Evolutionary conservation across 2,113 vertebrate genomes (phyloP).

Genomic region (Columba livia): DNA sequence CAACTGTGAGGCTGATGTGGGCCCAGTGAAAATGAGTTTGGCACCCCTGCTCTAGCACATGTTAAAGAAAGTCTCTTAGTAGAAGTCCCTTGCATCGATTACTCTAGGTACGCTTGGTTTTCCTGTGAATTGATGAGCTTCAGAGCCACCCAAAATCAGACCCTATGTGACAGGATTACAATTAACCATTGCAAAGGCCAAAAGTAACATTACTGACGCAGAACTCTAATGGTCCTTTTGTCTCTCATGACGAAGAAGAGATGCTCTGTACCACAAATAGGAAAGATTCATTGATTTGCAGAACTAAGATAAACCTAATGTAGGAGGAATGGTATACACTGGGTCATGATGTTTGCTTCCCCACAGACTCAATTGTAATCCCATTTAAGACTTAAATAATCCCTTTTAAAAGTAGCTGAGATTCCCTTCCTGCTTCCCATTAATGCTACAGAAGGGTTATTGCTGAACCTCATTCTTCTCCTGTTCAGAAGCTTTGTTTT

Average conservation of each 20-base stretch:
- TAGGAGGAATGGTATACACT: neutral
- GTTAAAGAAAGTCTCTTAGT: neutral
- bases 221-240: neutral
- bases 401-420: neutral
- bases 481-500: neutral
- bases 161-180: neutral
- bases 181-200: neutral
- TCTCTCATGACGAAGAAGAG: neutral
- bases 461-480: neutral
- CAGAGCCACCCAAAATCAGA: neutral
- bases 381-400: neutral
- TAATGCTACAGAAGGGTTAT: neutral
- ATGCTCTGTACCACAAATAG: neutral
- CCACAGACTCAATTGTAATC: neutral
- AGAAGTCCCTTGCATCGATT: neutral
- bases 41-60: too few relatives aligned
- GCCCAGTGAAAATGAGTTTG: too few relatives aligned
- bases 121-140: neutral
- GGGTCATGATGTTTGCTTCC: neutral
- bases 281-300: neutral
- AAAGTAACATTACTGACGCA: neutral
- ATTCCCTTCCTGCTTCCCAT: neutral
- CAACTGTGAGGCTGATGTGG: too few relatives aligned
- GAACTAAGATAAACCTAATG: neutral
- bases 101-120: neutral